Evolutionary conservation across 2,888 invertebrate species (phyloP).

Genomic region (Melinaea marsaeus): DNA sequence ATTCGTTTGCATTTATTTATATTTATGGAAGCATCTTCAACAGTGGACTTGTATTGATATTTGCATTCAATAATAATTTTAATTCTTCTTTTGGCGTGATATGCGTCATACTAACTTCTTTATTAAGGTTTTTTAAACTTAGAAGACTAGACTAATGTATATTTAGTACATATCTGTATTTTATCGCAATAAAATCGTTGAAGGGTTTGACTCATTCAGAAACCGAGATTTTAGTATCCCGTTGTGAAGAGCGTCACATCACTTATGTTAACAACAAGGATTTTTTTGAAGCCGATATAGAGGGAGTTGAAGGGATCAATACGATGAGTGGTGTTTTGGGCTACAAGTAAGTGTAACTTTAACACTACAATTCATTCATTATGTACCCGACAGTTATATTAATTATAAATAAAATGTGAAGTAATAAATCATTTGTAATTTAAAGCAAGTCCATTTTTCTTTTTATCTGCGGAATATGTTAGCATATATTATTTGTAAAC

Average conservation of each 20-base stretch:
- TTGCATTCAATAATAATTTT: not conserved
- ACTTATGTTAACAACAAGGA: slow-evolving; percentile 40
- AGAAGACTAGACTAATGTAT: slow-evolving; percentile 22
- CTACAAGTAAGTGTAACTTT: slow-evolving; percentile 44
- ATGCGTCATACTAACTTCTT: slow-evolving; percentile 9
- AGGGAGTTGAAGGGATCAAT: slow-evolving; percentile 55
- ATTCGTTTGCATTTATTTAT: too few species aligned
- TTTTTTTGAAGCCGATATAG: slow-evolving; percentile 57
- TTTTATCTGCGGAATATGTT: too few species aligned
- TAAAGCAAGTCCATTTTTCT: too few species aligned
- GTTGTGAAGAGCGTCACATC: slow-evolving; percentile 41
- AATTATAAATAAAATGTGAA: not conserved
- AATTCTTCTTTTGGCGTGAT: not conserved
- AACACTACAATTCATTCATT: too few species aligned
- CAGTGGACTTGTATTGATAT: not conserved
- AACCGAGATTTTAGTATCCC: slow-evolving; percentile 38
- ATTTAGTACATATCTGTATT: too few species aligned
- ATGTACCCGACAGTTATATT: not conserved
- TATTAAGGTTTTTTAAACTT: too few species aligned
- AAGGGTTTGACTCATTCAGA: slow-evolving; percentile 48
- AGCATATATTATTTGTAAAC: too few species aligned
- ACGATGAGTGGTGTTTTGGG: slow-evolving; percentile 41
- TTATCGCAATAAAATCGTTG: too few species aligned
- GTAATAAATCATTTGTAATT: not conserved
- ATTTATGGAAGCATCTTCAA: too few species aligned